Conservation (phyloP, 2,797 vertebrate genomes). For the Anableps anableps region DNA sequence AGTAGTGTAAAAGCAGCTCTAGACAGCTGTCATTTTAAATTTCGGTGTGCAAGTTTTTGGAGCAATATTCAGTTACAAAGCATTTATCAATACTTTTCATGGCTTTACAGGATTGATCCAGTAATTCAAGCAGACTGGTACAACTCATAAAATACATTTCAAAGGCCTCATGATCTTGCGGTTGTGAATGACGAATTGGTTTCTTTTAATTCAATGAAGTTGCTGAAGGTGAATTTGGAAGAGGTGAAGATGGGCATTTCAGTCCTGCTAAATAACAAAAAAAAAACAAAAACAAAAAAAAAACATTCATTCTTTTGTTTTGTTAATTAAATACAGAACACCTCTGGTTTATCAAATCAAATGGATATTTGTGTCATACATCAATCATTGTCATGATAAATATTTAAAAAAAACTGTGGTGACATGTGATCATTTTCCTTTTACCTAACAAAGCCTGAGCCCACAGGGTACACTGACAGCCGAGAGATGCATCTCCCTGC, state of each 20-base stretch:
- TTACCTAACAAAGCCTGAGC: slow-evolving; percentile 47
- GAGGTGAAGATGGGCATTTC: neutral
- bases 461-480: slow-evolving; percentile 44
- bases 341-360: neutral
- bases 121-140: too few relatives aligned
- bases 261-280: neutral
- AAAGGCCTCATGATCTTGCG: too few relatives aligned
- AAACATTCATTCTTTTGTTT: neutral
- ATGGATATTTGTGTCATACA: neutral
- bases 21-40: neutral
- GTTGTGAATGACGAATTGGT: too few relatives aligned
- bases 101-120: neutral
- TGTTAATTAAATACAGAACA: neutral
- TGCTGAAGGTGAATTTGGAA: neutral
- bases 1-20: too few relatives aligned
- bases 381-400: neutral
- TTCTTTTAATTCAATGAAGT: neutral
- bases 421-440: slow-evolving; percentile 45
- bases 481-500: slow-evolving; percentile 19
- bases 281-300: neutral
- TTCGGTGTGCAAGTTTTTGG: neutral
- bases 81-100: neutral
- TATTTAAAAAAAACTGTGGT: neutral
- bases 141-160: too few relatives aligned
- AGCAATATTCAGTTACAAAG: neutral